These are phyloP conservation scores for Brachionus rotundiformis DNA, from an alignment of 1,140 invertebrate genomes.

Conservation along the genomic window DNA sequence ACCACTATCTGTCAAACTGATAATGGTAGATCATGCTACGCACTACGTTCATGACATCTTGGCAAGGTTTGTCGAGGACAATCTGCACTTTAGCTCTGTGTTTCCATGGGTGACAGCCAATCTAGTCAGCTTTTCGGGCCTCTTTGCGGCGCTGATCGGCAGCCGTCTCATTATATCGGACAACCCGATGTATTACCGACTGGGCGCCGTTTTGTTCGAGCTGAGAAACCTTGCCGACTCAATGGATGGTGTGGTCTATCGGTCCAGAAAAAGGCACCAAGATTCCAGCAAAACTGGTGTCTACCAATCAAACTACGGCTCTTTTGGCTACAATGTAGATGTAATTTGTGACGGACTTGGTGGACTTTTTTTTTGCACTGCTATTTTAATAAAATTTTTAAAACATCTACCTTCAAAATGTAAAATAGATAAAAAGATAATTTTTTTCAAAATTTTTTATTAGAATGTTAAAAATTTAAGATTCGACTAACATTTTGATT, in stretches of 20 bases:
- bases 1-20: constrained; percentile 18
- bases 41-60: constrained; percentile 35
- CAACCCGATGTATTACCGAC: background rate
- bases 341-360: constrained; percentile 28
- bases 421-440: too few species aligned
- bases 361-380: constrained; percentile 3
- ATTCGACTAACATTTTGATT: background rate
- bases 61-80: background rate
- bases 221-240: constrained; percentile 35
- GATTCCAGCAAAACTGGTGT: background rate
- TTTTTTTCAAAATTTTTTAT: too few species aligned
- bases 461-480: background rate
- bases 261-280: background rate
- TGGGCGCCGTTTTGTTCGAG: constrained; percentile 15
- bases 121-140: constrained; percentile 16
- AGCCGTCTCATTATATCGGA: constrained; percentile 20
- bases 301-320: constrained; percentile 35
- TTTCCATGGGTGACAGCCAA: constrained; percentile 32
- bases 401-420: constrained; percentile 29
- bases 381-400: constrained; percentile 31
- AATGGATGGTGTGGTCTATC: constrained; percentile 20
- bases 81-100: background rate
- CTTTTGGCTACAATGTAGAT: constrained; percentile 35
- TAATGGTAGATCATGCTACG: constrained; percentile 26
- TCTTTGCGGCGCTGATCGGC: background rate